These are phyloP conservation scores for Atractosteus spatula DNA, from an alignment of 2,113 vertebrate genomes.

Conservation along the genomic window DNA sequence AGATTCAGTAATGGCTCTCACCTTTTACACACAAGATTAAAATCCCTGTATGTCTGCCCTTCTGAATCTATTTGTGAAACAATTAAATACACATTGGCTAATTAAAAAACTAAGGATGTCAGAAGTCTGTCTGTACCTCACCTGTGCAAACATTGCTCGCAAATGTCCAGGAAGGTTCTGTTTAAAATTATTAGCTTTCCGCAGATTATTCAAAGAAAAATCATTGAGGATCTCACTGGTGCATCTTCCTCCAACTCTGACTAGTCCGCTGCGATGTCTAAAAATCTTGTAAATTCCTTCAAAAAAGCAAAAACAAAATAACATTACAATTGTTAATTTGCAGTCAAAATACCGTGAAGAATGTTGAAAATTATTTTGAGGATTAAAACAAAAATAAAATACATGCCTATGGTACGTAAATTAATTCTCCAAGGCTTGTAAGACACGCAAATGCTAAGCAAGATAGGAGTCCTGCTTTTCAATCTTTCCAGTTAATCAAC, in stretches of 20 bases:
- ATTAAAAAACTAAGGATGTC: not conserved
- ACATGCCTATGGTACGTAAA: not conserved
- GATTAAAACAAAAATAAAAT: not conserved
- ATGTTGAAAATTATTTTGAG: not conserved
- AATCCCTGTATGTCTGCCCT: not conserved
- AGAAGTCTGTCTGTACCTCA: conserved; percentile 5
- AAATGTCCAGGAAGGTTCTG: conserved; percentile 10
- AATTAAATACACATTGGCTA: not conserved
- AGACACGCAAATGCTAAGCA: too few species aligned
- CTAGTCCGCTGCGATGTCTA: conserved; percentile 8
- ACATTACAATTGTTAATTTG: not conserved
- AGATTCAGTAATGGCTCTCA: too few species aligned
- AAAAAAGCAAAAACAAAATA: not conserved
- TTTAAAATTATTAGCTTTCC: not conserved
- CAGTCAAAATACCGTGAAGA: not conserved
- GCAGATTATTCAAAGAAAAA: conserved; percentile 24
- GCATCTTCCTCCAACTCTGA: conserved; percentile 38
- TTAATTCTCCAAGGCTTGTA: not conserved
- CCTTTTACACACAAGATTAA: not conserved
- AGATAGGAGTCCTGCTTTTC: too few species aligned
- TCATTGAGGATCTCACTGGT: conserved; percentile 15
- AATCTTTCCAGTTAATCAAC: too few species aligned
- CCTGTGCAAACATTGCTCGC: conserved; percentile 3
- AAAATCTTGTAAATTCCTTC: conserved; percentile 29
- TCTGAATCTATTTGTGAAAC: not conserved